Base-by-base conservation (phyloP, 1,140 invertebrate species). In the Lepidurus packardi region DNA sequence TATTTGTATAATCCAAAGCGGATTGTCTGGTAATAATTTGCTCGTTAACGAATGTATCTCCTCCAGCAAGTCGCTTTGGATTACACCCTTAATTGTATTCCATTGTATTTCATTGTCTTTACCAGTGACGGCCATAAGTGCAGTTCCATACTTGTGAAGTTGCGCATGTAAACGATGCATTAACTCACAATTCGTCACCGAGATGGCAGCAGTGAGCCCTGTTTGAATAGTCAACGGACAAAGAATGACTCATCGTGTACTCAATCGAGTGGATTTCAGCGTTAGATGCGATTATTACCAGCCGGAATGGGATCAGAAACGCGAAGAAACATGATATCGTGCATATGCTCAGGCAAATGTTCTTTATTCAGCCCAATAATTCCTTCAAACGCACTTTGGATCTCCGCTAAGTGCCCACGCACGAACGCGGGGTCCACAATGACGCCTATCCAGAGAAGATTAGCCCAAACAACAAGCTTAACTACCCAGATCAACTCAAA, bases 51-150 rank as follows among this genome's bases (percentile, higher is more conserved):
- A 47, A 47, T 47, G 3, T 47, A 47, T 47, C 10, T 47, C 45
- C 10, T 0, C 45, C 6, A 47, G 9, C 43, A 74, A 73, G 13
- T 24, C 44, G 13, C 11, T 73, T 73, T 43, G 73, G 74, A 34
- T 43, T 21, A 41, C 25, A 44, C 11, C 43, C 7, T 21, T 73
- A 2, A n/a, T 6, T 75, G 1, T 0, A 43, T 10, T 44, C 43
- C 21, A 13, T 43, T 43, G 7, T 41, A 2, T 47, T 79, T 85
- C 21, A 13, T 43, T 43, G 7, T 41, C 0, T 47, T 79, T 85
- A 89, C 89, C 88, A 82, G 88, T 89, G 80, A 90, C 86, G 1
- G 92, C 91, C 42, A 93, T 87, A 53, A 92, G 87, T 10, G 73
- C 42, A 24, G 75, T 75, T 8, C 73, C 34, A n/a, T 34, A 34